phyloP scores from a whole-genome alignment of 2,113 vertebrate species.

The Pipra filicauda region DNA sequence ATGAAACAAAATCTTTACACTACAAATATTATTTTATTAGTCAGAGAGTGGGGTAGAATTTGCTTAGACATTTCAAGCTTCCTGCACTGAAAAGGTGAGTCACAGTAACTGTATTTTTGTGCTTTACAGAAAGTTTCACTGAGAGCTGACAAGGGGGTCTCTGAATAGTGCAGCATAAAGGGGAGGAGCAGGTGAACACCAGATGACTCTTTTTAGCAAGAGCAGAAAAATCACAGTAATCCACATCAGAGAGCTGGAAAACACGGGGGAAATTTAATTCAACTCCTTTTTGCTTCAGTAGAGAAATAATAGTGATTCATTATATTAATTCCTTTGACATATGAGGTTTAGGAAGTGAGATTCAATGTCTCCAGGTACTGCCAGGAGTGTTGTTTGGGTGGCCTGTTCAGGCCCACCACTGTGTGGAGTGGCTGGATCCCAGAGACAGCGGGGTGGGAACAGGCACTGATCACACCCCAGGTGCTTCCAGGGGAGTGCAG shows the following conservation, averaged over 20 bases:
- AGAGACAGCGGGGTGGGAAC: neutral
- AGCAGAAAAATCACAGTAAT: slow-evolving; percentile 10
- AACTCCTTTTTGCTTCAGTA: neutral
- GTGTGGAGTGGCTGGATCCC: neutral
- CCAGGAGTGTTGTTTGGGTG: neutral
- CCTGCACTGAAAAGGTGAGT: neutral
- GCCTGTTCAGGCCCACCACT: neutral
- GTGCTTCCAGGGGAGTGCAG: neutral
- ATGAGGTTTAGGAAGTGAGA: neutral
- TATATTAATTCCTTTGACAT: neutral
- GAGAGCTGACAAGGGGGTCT: neutral
- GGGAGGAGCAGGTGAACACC: neutral
- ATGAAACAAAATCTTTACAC: slow-evolving; percentile 29
- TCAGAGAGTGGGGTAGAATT: neutral
- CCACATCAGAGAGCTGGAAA: neutral
- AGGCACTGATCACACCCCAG: neutral
- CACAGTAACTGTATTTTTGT: neutral
- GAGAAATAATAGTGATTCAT: neutral
- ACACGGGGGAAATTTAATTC: slow-evolving; percentile 23
- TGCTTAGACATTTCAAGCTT: neutral
- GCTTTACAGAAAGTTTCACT: neutral
- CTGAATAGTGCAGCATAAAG: neutral
- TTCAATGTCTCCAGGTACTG: neutral
- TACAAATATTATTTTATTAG: neutral
- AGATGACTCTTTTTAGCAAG: neutral